phyloP scores from a whole-genome alignment of 2,113 vertebrate species.

The Notothenia coriiceps region DNA sequence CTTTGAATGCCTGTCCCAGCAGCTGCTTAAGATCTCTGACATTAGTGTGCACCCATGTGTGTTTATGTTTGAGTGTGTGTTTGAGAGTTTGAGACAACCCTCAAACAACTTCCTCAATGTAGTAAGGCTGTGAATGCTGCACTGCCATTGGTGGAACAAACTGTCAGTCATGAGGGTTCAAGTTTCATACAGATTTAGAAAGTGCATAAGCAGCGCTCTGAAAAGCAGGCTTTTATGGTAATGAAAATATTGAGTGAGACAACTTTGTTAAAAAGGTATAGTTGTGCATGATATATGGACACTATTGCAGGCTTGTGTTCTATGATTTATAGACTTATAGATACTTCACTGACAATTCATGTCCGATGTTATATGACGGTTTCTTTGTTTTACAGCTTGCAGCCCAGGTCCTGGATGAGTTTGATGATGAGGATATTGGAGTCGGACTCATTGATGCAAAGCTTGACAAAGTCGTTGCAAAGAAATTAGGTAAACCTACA shows the following conservation, averaged over 20 bases:
- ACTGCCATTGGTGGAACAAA: conserved; percentile 66
- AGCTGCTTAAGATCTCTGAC: conserved; percentile 56
- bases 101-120: conserved; percentile 57
- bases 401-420: conserved; percentile 92
- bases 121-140: conserved; percentile 27
- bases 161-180: conserved; percentile 79
- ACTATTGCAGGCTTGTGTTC: neutral
- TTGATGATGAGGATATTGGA: conserved; percentile 91
- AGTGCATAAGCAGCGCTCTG: conserved; percentile 77
- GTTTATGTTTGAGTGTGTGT: conserved; percentile 8
- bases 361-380: conserved; percentile 15
- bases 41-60: neutral
- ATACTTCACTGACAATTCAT: neutral
- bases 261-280: conserved; percentile 43
- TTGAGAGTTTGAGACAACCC: conserved; percentile 30
- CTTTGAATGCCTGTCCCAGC: conserved; percentile 47
- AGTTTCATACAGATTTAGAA: conserved; percentile 85
- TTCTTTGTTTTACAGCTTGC: conserved; percentile 85
- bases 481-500: conserved; percentile 87
- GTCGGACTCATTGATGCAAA: conserved; percentile 91
- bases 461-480: conserved; percentile 88
- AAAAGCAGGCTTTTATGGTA: conserved; percentile 83
- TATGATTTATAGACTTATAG: neutral
- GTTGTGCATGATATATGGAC: neutral
- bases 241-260: conserved; percentile 55